These are phyloP conservation scores for Clitarchus hookeri DNA, from an alignment of 2,888 invertebrate genomes.

Conservation along the genomic window DNA sequence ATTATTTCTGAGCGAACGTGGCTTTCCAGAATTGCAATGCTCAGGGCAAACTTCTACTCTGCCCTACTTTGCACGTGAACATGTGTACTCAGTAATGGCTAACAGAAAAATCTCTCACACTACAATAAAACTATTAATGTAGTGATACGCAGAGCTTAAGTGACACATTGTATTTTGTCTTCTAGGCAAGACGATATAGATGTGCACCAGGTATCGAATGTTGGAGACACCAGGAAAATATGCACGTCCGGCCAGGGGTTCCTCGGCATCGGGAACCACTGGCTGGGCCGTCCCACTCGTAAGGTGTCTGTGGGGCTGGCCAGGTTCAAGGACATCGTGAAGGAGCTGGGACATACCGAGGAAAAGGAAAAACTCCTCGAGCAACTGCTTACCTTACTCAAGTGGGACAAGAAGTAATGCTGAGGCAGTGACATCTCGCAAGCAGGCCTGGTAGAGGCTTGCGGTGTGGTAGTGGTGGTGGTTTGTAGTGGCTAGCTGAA, in stretches of 20 bases:
- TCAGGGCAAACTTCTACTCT: no score
- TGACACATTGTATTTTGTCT: not conserved
- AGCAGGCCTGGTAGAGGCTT: not conserved
- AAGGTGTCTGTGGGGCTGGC: constrained; percentile 69
- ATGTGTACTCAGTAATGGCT: no score
- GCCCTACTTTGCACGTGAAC: no score
- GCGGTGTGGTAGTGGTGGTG: not conserved
- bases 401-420: constrained; percentile 61
- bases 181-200: constrained; percentile 52
- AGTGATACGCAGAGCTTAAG: not conserved
- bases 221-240: constrained; percentile 47
- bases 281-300: constrained; percentile 63
- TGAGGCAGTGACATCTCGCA: not conserved
- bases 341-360: constrained; percentile 50
- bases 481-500: no score
- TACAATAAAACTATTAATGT: no score
- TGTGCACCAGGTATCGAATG: constrained; percentile 62
- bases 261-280: constrained; percentile 73
- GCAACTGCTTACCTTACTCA: constrained; percentile 64
- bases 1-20: no score
- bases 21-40: no score
- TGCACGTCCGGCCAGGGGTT: constrained; percentile 27
- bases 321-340: constrained; percentile 63
- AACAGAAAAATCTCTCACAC: no score
- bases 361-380: constrained; percentile 59